Evolutionary conservation across 2,797 vertebrate species (phyloP), one percentile per base, ranked within the genome.

Genomic region (Mormyrus proboscirostris): DNA sequence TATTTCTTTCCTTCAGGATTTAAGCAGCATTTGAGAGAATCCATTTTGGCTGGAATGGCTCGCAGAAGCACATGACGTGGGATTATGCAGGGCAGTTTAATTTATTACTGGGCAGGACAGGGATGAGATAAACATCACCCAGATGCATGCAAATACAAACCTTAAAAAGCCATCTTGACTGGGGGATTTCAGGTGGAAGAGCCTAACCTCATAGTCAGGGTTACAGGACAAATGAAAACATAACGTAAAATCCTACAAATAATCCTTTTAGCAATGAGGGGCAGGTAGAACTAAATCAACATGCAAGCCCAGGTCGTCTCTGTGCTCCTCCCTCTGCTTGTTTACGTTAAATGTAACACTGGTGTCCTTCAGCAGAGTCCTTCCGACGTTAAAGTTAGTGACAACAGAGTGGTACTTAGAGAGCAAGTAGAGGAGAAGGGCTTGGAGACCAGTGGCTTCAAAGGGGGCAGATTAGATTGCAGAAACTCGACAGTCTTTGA

Each of bases 401-500:
- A 87, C 86, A 87, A 10, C 86, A 59, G 14, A 87, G 55, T n/a
- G 8, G 16, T 55, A 59, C 53, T 87, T 87, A 9, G 29, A 33
- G 22, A 33, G 38, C n/a, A 65, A 86, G 82, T 9, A 14, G 55
- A 5, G 3, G 25, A 22, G 19, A 12, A 19, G 33, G 76, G 51
- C 33, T 25, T 5, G 82, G 38, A 65, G 22, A 53, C 12, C 41
- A 49, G 29, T 29, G 82, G 89, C 90, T 92, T 91, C 89, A 92
- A 90, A 90, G 89, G 55, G 62, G n/a, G 12, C 87, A 89, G 89
- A 92, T 89, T 91, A 92, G 93, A 92, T 84, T 79, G 86, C 89
- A 84, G 88, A 84, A 79, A 89, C 89, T 91, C 90, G 87, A 88
- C 29, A 47, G 90, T 55, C 87, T 93, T 92, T 91, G 92, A 92